phyloP scores from a whole-genome alignment of 2,888 invertebrate species.

The Lasioglossum pauxillum region DNA sequence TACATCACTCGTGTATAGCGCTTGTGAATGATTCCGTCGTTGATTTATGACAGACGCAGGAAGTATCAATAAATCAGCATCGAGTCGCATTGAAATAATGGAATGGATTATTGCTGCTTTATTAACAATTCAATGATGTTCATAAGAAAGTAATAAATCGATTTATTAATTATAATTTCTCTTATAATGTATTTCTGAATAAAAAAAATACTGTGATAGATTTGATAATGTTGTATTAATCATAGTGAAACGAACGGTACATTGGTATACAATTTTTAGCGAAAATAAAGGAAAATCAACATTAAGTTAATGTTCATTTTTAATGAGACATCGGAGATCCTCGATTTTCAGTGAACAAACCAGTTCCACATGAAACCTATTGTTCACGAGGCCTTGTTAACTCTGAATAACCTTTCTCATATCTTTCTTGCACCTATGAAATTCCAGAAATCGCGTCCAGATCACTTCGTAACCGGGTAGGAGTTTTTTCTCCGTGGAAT shows the following conservation, averaged over 20 bases:
- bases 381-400: neutral
- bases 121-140: neutral
- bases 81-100: neutral
- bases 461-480: conserved; percentile 62
- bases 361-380: conserved; percentile 21
- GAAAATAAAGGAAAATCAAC: neutral
- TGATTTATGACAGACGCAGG: neutral
- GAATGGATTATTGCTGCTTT: neutral
- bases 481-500: conserved; percentile 59
- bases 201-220: neutral
- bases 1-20: neutral
- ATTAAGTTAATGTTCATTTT: neutral
- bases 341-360: conserved; percentile 24
- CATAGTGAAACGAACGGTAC: neutral
- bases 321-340: neutral
- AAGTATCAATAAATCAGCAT: conserved; percentile 6
- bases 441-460: conserved; percentile 51
- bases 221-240: conserved; percentile 12
- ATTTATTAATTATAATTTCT: neutral
- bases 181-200: neutral
- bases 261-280: conserved; percentile 1
- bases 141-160: conserved; percentile 1
- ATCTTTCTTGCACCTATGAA: conserved; percentile 2
- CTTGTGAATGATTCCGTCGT: neutral
- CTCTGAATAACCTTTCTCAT: neutral